These are phyloP conservation scores for Dioctria rufipes DNA, from an alignment of 2,888 invertebrate species.

Conservation along the genomic window DNA sequence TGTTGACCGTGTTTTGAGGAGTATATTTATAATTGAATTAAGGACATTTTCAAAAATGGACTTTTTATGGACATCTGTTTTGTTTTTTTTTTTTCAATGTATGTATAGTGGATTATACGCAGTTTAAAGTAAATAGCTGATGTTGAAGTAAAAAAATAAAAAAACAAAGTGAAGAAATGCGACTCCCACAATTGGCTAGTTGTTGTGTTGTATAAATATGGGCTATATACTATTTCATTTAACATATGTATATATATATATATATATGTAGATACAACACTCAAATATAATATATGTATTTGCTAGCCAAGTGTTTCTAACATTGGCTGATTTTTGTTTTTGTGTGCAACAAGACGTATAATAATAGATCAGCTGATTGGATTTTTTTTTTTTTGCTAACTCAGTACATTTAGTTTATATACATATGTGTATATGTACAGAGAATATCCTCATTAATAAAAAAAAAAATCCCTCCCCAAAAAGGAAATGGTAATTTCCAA, in stretches of 20 bases:
- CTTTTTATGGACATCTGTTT: constrained; percentile 23
- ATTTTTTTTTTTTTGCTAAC: not conserved
- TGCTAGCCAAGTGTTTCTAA: not conserved
- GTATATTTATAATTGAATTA: not conserved
- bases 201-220: too few relatives aligned
- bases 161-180: constrained; percentile 1
- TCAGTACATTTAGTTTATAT: not conserved
- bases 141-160: not conserved
- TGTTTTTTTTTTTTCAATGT: constrained; percentile 5
- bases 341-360: constrained; percentile 20
- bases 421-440: constrained; percentile 1
- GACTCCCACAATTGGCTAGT: constrained; percentile 31
- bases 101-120: not conserved
- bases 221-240: not conserved
- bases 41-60: constrained; percentile 24
- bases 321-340: not conserved
- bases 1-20: not conserved
- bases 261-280: constrained; percentile 10
- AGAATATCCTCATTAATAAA: constrained; percentile 45
- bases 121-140: constrained; percentile 25
- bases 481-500: constrained; percentile 56
- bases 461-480: constrained; percentile 16
- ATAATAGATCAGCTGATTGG: constrained; percentile 46
- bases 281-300: not conserved
- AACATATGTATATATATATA: not conserved